Percentiles rank a stretch among this genome's conserved stretches.
Conservation (phyloP, 2,888 invertebrate species). For the Fragum fragum region DNA sequence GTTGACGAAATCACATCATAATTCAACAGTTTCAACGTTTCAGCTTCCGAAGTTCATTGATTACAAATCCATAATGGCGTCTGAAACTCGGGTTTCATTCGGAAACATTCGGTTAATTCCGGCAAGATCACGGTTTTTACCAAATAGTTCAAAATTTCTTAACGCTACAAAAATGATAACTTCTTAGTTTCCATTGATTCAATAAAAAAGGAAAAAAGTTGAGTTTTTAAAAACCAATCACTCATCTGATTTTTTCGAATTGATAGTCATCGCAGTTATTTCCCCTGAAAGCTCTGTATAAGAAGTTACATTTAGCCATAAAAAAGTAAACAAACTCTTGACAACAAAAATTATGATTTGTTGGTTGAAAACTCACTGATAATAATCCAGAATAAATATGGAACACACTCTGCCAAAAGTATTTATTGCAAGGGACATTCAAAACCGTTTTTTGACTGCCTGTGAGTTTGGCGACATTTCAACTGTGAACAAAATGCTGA, state of each 20-base stretch:
- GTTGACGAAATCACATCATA: conserved; percentile 52
- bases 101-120: neutral
- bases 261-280: conserved; percentile 4
- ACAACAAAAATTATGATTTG: conserved; percentile 53
- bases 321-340: conserved; percentile 71
- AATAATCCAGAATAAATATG: neutral
- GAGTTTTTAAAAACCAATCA: no score
- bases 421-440: conserved; percentile 74
- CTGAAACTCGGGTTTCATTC: neutral
- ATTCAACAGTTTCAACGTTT: conserved; percentile 16
- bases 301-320: conserved; percentile 14
- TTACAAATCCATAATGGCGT: conserved; percentile 71
- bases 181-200: no score
- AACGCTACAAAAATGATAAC: no score
- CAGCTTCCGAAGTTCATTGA: conserved; percentile 53
- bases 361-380: no score
- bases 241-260: no score
- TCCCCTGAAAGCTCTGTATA: conserved; percentile 20
- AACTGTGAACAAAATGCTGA: conserved; percentile 78
- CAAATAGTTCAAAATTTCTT: no score
- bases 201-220: no score
- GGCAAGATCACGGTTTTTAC: neutral
- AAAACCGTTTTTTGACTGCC: conserved; percentile 73
- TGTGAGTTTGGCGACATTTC: conserved; percentile 77
- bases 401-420: conserved; percentile 63